Conservation (phyloP, 2,888 invertebrate species). For the Hirtodrosophila histrioides region DNA sequence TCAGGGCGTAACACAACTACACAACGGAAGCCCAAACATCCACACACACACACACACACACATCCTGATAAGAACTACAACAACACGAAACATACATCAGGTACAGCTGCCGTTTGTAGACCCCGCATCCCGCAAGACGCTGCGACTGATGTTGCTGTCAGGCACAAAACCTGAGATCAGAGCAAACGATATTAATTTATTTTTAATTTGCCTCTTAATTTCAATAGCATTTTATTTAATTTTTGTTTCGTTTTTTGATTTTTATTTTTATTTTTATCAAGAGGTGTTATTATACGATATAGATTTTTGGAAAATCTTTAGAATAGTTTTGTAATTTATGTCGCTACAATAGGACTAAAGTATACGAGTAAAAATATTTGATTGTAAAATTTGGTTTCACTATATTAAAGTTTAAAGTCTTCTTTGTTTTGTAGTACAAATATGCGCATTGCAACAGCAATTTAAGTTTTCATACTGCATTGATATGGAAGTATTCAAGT, state of each 20-base stretch:
- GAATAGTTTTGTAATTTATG: too few species aligned
- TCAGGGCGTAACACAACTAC: conserved; percentile 45
- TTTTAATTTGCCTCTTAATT: conserved; percentile 30
- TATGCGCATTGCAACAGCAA: too few species aligned
- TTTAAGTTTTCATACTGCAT: too few species aligned
- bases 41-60: conserved; percentile 3
- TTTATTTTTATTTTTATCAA: too few species aligned
- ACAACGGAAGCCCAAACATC: conserved; percentile 13
- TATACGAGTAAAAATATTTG: too few species aligned
- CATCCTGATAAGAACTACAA: conserved; percentile 24
- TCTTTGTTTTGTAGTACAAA: too few species aligned
- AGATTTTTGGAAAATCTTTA: too few species aligned
- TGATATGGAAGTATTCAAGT: not conserved
- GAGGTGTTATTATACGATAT: too few species aligned
- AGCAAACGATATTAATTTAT: conserved; percentile 26
- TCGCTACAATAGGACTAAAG: too few species aligned
- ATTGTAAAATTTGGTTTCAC: too few species aligned
- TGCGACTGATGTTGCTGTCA: conserved; percentile 17
- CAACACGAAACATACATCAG: conserved; percentile 43
- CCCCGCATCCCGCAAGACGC: not conserved
- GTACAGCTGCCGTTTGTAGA: conserved; percentile 31
- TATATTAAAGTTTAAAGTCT: too few species aligned
- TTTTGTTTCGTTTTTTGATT: not conserved
- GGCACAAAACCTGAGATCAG: conserved; percentile 20
- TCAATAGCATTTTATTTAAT: conserved; percentile 17